Base-by-base conservation (phyloP, 2,888 invertebrate genomes). In the Caenorhabditis japonica region DNA sequence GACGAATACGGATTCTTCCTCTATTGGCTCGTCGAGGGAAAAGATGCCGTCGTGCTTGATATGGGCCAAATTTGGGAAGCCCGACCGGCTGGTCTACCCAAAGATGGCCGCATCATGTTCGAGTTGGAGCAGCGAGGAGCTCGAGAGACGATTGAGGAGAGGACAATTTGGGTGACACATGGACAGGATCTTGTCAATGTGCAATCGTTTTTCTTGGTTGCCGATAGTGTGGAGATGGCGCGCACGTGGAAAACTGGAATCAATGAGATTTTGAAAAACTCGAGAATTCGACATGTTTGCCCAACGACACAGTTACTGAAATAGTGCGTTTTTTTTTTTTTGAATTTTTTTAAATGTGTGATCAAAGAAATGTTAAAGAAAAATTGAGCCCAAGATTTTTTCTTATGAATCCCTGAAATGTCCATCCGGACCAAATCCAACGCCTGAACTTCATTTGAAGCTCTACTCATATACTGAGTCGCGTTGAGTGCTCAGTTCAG, bases 121-220 rank as follows among this genome's bases (percentile, higher is more conserved):
- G 93, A 93, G 87, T 90, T 97, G 59, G 89, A 91, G 56, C 92
- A 91, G 87, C 94, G 94, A 87, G 93, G 94, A 87, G 94, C 94
- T 21, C 68, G 77, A 38, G 91, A 90, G 73, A 85, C 87, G 46
- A 88, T 97, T 77, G 97, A 97, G 85, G 94, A 95, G 76, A 93
- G 95, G 88, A 95, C 96, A 4, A 90, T 99, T 52, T 96, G 97
- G 72, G 94, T 99, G 87, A 97, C 97, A 90, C 95, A 95, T 87
- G 97, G 97, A 12, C 94, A 94, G 15, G 99, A 99, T 90, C 94
- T 99, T 89, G 99, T 99, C 88, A 97, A 97, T 90, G 95, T 97
- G 88, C 95, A 93, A 90, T 96, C 96, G 89, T 95, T 96, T 87
- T 96, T 96, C 72, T 93, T 99, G 83, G 93, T 97, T 75, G 97